phyloP scores from a whole-genome alignment of 2,888 invertebrate species.

The Latrodectus hesperus region DNA sequence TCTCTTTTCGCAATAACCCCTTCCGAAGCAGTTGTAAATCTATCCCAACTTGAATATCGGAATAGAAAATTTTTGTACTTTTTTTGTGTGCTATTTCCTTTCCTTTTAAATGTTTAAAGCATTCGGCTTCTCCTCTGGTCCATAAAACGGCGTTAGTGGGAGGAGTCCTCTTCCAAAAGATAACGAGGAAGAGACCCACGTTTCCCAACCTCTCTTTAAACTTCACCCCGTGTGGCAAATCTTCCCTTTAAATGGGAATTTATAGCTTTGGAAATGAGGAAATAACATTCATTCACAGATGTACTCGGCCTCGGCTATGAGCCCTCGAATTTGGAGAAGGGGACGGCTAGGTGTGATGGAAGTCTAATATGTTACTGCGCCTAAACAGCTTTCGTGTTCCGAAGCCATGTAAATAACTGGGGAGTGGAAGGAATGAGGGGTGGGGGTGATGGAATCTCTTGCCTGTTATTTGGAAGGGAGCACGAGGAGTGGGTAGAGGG shows the following conservation, averaged over 20 bases:
- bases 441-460: background rate
- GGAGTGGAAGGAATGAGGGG: background rate
- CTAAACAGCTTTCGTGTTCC: slow-evolving; percentile 20
- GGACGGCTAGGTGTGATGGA: slow-evolving; percentile 33
- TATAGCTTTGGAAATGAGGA: slow-evolving; percentile 53
- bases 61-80: background rate
- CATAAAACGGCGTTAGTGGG: background rate
- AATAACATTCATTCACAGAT: slow-evolving; percentile 61
- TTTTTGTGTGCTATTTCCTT: background rate
- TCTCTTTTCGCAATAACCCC: background rate
- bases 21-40: background rate
- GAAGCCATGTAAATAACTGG: slow-evolving; percentile 11
- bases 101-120: slow-evolving; percentile 2
- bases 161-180: background rate
- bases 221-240: slow-evolving; percentile 11
- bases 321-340: slow-evolving; percentile 10
- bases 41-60: background rate
- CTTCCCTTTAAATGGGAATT: slow-evolving; percentile 55
- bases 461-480: background rate
- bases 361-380: slow-evolving; percentile 49
- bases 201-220: slow-evolving; percentile 18
- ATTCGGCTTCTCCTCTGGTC: background rate
- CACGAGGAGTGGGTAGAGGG: background rate
- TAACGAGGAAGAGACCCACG: slow-evolving; percentile 7
- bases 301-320: slow-evolving; percentile 17